These are phyloP conservation scores for Macrotis lagotis DNA, from an alignment of 2,113 vertebrate species.

Conservation along the genomic window DNA sequence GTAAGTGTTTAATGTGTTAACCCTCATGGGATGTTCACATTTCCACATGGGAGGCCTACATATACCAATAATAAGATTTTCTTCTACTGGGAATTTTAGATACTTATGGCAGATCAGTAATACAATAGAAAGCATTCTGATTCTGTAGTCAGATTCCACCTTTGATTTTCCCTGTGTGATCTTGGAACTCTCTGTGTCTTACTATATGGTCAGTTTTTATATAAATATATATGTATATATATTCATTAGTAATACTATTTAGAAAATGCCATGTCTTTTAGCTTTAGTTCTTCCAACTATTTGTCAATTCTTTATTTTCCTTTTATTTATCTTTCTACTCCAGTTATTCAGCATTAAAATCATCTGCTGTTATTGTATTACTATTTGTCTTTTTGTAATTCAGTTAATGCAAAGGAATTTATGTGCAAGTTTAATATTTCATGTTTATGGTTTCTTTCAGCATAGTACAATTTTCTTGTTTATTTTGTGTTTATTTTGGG, in stretches of 20 bases:
- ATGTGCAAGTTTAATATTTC: not conserved
- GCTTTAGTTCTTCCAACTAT: not conserved
- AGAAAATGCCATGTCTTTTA: not conserved
- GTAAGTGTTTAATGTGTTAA: slow-evolving; percentile 47
- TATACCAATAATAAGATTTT: not conserved
- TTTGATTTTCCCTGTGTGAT: not conserved
- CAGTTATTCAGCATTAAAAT: not conserved
- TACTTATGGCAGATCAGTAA: not conserved
- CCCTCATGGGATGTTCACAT: slow-evolving; percentile 54
- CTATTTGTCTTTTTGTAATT: not conserved
- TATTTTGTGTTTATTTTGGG: not conserved
- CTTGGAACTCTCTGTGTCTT: not conserved
- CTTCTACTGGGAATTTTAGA: not conserved
- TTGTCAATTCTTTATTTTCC: not conserved
- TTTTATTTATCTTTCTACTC: not conserved
- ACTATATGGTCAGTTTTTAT: not conserved
- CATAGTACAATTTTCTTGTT: not conserved
- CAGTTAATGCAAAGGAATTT: not conserved
- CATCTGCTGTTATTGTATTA: not conserved
- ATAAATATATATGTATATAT: not conserved
- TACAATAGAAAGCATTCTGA: not conserved
- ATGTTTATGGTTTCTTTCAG: not conserved
- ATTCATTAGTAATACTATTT: not conserved
- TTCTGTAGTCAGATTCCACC: not conserved
- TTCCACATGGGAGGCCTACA: slow-evolving; percentile 66